Evolutionary conservation across 2,888 invertebrate genomes (phyloP).

Genomic region (Euplagia quadripunctaria): DNA sequence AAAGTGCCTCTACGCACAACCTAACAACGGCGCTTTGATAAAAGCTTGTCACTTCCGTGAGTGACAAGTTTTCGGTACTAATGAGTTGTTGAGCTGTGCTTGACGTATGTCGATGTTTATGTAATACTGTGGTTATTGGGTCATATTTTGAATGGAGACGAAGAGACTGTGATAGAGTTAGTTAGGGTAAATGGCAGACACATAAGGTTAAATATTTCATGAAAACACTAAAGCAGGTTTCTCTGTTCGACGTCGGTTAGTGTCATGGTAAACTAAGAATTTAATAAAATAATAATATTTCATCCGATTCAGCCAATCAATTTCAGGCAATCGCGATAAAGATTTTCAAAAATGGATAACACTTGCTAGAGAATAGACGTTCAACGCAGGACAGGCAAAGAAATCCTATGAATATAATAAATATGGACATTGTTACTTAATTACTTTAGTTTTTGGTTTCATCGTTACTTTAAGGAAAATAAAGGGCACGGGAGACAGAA

Average conservation of each 20-base stretch:
- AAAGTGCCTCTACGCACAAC: background rate
- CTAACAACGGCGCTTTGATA: constrained; percentile 12
- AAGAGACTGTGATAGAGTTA: background rate
- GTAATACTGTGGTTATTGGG: constrained; percentile 1
- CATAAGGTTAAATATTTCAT: too few relatives aligned
- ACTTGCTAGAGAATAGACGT: background rate
- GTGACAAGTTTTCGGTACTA: constrained; percentile 19
- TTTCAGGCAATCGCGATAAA: too few relatives aligned
- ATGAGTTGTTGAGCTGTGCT: constrained; percentile 13
- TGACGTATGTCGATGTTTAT: constrained; percentile 10
- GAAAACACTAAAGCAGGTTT: background rate
- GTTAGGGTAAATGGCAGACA: background rate
- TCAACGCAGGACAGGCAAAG: background rate
- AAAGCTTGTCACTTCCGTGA: constrained; percentile 22
- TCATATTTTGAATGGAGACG: background rate
- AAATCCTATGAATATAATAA: background rate
- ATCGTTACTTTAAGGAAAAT: background rate
- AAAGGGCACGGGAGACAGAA: background rate
- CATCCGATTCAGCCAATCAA: too few relatives aligned
- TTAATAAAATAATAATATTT: too few relatives aligned
- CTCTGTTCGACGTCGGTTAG: background rate
- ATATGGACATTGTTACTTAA: background rate
- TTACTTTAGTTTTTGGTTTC: background rate
- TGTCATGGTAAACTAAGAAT: too few relatives aligned
- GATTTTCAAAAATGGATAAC: background rate